Base-by-base conservation (phyloP, 2,113 vertebrate species). In the Triplophysa dalaica region DNA sequence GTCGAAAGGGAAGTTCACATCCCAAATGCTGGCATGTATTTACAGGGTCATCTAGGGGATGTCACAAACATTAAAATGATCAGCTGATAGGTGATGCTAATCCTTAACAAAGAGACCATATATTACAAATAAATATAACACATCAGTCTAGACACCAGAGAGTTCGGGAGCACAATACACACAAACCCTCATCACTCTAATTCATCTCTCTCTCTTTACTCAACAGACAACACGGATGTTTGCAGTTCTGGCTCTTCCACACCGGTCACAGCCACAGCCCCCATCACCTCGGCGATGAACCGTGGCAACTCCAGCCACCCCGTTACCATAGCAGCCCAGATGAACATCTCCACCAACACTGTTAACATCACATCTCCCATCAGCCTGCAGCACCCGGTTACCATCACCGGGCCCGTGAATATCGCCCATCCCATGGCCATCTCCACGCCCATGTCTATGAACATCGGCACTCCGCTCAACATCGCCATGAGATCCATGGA, bases 281-380 rank as follows among this genome's bases (percentile, higher is more conserved):
- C 92, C 86, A 92, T 90, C 80, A 84, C 90, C 5, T 43, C 87
- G 1, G 65, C 13, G 2, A 93, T 94, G 91, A 93, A 91, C 86
- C 90, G 91, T 24, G 60, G 60, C 92, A 94, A 94, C 85, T 84
- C 82, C 88, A 87, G 90, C 90, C 93, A 96, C 92, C 93, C 97
- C 12, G 94, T 98, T 92, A 98, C 97, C 88, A 97, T 98, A 85
- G 95, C 97, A 66, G 95, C 96, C 81, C 96, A 97, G 88, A 98
- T 99, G 96, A 99, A 95, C 95, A 96, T 98, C 94, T 94, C 94
- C 89, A 98, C 96, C 90, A 98, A 95, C 93, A 95, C 97, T 21
- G 95, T 98, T 89, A 99, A 98, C 88, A 97, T 99, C 92, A 95
- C 96, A 24, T 97, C 96, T 85, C 94, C 95, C 0, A 90, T 97